These are phyloP conservation scores for Buceros bicornis DNA, from an alignment of 2,797 vertebrate genomes.

Conservation along the genomic window DNA sequence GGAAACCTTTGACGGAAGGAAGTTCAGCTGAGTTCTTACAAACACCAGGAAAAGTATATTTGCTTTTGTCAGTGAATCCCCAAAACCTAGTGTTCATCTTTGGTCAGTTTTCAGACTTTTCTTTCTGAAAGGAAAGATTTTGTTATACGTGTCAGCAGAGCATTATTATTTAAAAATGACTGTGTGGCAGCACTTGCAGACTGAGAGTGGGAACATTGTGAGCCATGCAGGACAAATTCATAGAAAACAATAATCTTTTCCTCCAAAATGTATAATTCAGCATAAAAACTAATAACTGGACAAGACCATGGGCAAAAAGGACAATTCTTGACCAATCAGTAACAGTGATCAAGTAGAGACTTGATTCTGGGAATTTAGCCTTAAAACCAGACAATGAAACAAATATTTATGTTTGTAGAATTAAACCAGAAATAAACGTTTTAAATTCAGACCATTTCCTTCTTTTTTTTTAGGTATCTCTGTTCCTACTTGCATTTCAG, in stretches of 20 bases:
- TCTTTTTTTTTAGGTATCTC: background rate
- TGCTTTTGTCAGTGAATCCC: background rate
- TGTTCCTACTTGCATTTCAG: background rate
- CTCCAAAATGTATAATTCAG: background rate
- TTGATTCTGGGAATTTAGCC: background rate
- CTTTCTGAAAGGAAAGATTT: background rate
- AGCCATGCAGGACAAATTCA: background rate
- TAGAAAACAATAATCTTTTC: background rate
- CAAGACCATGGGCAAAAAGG: background rate
- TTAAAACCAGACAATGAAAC: background rate
- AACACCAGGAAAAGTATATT: background rate
- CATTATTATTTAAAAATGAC: background rate
- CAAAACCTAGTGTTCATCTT: background rate
- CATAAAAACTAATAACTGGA: background rate
- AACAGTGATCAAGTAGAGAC: background rate
- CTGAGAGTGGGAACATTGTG: background rate
- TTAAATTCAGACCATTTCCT: rapidly evolving
- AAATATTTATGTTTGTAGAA: background rate
- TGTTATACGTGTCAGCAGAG: background rate
- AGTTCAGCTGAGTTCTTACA: background rate
- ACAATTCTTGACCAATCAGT: background rate
- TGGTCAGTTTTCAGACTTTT: background rate
- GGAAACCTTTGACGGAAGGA: background rate
- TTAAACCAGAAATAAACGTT: background rate
- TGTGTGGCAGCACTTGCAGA: background rate